A percentile compares a stretch with the other conserved stretches of the same genome.
phyloP scores from a whole-genome alignment of 1,140 invertebrate genomes.

The Chrysomallon squamiferum region DNA sequence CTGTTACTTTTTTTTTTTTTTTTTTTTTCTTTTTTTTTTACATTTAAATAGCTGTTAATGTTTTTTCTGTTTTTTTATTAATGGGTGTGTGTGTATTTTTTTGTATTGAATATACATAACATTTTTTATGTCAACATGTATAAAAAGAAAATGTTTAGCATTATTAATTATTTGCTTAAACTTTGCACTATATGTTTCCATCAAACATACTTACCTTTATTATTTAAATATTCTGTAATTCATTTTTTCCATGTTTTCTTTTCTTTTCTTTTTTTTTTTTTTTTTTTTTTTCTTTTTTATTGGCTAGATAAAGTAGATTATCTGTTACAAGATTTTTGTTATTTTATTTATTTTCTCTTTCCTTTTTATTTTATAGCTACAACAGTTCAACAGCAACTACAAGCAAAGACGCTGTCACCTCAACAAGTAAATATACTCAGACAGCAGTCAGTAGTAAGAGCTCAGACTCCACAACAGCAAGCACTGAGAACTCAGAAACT shows the following conservation, averaged over 20 bases:
- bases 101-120: not conserved
- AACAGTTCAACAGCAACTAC: conserved; percentile 44
- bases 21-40: not conserved
- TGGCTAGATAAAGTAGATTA: no score
- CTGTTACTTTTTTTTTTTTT: not conserved
- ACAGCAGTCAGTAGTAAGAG: conserved; percentile 66
- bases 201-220: no score
- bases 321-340: no score
- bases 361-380: conserved; percentile 8
- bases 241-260: no score
- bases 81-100: not conserved
- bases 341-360: not conserved
- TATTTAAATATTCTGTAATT: no score
- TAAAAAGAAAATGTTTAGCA: not conserved
- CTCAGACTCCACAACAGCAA: conserved; percentile 60
- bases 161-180: no score
- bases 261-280: no score
- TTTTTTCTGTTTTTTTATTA: not conserved
- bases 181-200: no score
- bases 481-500: conserved; percentile 32
- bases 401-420: conserved; percentile 41
- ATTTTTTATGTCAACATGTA: not conserved
- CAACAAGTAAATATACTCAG: conserved; percentile 61
- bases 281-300: no score
- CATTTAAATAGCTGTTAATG: not conserved